Conservation (phyloP, 1,140 invertebrate species). For the Zaprionus taronus region DNA sequence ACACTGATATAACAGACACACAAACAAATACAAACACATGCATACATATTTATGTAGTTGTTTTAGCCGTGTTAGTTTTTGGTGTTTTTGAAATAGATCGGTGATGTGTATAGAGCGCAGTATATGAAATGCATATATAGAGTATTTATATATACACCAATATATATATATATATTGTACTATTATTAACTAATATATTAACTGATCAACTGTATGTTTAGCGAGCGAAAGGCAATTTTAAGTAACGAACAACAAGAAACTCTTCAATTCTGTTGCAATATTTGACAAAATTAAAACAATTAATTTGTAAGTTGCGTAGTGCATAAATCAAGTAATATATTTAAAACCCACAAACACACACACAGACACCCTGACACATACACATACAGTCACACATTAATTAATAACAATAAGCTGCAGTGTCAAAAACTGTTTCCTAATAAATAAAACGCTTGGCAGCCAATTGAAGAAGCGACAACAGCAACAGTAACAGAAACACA, state of each 20-base stretch:
- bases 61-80: conserved; percentile 78
- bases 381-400: conserved; percentile 36
- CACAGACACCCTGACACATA: conserved; percentile 14
- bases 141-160: conserved; percentile 48
- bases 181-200: conserved; percentile 76
- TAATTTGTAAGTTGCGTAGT: conserved; percentile 71
- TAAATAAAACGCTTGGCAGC: conserved; percentile 64
- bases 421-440: conserved; percentile 60
- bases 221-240: conserved; percentile 68
- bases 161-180: conserved; percentile 62
- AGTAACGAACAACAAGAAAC: conserved; percentile 38
- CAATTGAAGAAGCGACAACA: conserved; percentile 43
- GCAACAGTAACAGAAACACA: conserved; percentile 50
- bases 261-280: conserved; percentile 73
- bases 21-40: conserved; percentile 31
- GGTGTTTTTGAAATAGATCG: conserved; percentile 73
- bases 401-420: conserved; percentile 51
- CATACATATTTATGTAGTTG: conserved; percentile 68
- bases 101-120: conserved; percentile 76
- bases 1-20: conserved; percentile 25
- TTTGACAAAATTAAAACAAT: conserved; percentile 39
- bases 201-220: conserved; percentile 62
- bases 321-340: conserved; percentile 49
- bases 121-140: conserved; percentile 58
- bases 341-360: conserved; percentile 10